Percentiles rank a stretch among this genome's conserved stretches.
phyloP scores from a whole-genome alignment of 2,113 vertebrate species.

The Cranoglanis bouderius region DNA sequence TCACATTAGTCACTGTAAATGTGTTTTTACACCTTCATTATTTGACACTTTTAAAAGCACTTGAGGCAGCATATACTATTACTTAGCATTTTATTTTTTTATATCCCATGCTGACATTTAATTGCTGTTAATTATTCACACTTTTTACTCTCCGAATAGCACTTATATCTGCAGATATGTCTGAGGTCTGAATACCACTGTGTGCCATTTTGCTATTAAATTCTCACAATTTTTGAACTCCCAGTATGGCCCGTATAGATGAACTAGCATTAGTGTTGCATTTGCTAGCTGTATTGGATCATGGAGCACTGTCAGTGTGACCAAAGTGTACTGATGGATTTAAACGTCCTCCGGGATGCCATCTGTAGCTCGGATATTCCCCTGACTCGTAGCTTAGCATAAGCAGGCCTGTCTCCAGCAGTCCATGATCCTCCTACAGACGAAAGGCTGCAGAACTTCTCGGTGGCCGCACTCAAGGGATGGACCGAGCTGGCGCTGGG shows the following conservation, averaged over 20 bases:
- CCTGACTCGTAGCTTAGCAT: slow-evolving; percentile 59
- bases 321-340: background rate
- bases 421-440: slow-evolving; percentile 64
- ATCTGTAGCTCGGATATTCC: slow-evolving; percentile 52
- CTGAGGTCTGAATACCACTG: background rate
- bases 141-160: background rate
- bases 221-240: background rate
- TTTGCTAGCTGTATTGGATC: background rate
- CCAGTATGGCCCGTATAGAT: too few relatives aligned
- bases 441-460: slow-evolving; percentile 57
- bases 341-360: background rate
- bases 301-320: background rate
- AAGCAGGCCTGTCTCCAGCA: slow-evolving; percentile 55
- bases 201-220: background rate
- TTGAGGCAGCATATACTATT: background rate
- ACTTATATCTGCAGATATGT: background rate
- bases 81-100: too few relatives aligned
- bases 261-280: background rate
- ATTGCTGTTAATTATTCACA: too few relatives aligned
- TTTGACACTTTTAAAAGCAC: background rate
- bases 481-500: slow-evolving; percentile 53
- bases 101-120: too few relatives aligned
- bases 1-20: background rate
- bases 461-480: slow-evolving; percentile 60
- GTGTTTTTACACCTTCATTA: background rate